Conservation (phyloP, 2,888 invertebrate species). For the Microplitis manilae region DNA sequence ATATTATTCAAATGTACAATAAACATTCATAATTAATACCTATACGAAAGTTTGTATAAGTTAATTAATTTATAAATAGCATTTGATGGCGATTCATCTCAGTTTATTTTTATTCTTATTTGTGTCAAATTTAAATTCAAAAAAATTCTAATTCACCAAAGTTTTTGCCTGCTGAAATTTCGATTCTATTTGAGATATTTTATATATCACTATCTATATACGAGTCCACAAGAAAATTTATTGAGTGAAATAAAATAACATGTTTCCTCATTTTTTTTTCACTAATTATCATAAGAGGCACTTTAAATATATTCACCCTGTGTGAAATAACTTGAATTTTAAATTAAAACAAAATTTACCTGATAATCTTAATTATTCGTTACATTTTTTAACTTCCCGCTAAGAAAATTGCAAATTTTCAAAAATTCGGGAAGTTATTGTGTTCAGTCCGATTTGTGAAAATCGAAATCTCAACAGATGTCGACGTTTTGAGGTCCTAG, state of each 20-base stretch:
- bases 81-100: background rate
- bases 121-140: background rate
- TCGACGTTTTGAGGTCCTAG: too few species aligned
- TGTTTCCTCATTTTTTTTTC: background rate
- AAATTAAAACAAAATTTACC: background rate
- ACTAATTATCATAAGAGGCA: constrained; percentile 5
- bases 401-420: too few species aligned
- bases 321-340: background rate
- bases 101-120: background rate
- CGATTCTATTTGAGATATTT: background rate
- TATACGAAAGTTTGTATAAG: background rate
- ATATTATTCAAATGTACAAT: constrained; percentile 12
- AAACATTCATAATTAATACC: background rate
- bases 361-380: constrained; percentile 9
- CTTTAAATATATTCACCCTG: background rate
- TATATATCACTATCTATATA: background rate
- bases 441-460: too few species aligned
- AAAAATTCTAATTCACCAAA: background rate
- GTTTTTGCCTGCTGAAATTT: background rate
- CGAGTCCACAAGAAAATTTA: background rate
- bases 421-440: too few species aligned
- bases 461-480: too few species aligned
- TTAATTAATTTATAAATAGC: background rate
- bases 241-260: background rate
- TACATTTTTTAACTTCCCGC: too few species aligned